A percentile compares a stretch with the other conserved stretches of the same genome.
Evolutionary conservation across 2,797 vertebrate genomes (phyloP).

Genomic region (Eulemur rubriventer): DNA sequence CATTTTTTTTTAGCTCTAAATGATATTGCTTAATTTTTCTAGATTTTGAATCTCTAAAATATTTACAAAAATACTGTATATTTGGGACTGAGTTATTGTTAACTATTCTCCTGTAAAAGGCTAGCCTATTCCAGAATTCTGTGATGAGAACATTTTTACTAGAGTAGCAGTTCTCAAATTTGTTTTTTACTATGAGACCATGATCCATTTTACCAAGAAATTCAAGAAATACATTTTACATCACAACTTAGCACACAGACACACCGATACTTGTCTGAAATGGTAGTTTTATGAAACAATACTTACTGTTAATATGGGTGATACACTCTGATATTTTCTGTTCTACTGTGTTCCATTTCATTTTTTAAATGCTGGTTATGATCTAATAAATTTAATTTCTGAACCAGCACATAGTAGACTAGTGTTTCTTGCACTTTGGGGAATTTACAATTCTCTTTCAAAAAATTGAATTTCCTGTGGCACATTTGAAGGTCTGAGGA

Average conservation of each 20-base stretch:
- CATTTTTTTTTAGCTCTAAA: not conserved
- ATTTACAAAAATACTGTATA: not conserved
- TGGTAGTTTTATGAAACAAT: not conserved
- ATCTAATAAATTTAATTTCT: not conserved
- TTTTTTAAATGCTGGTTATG: not conserved
- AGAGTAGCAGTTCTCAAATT: not conserved
- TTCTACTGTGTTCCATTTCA: not conserved
- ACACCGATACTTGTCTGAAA: not conserved
- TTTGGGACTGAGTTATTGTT: not conserved
- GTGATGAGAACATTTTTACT: not conserved
- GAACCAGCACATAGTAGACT: not conserved
- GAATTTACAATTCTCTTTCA: not conserved
- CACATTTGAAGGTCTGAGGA: not conserved
- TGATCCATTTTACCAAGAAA: not conserved
- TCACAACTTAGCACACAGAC: not conserved
- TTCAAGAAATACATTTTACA: not conserved
- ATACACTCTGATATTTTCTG: not conserved
- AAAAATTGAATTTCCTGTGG: not conserved
- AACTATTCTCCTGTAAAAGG: not conserved
- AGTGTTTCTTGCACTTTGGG: not conserved
- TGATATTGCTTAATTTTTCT: slow-evolving; percentile 42
- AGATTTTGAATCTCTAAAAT: not conserved
- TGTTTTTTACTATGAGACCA: not conserved
- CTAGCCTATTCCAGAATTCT: not conserved
- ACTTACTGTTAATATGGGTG: not conserved